A percentile compares a stretch with the other conserved stretches of the same genome.
These are phyloP conservation scores for Leucozona laternaria DNA, from an alignment of 2,888 invertebrate species.

Conservation along the genomic window DNA sequence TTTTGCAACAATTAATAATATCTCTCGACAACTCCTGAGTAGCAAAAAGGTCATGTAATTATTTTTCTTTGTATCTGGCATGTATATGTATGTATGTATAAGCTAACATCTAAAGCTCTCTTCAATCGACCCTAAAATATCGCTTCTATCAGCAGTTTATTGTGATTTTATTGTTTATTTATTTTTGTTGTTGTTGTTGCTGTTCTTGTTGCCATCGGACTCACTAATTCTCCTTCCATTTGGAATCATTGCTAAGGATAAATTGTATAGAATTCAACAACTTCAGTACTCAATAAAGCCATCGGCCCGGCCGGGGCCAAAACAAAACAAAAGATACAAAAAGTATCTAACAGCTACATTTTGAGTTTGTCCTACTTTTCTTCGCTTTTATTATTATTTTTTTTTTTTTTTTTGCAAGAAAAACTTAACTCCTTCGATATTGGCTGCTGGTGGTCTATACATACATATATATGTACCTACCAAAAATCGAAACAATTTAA, in stretches of 20 bases:
- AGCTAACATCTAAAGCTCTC: neutral
- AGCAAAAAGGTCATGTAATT: conserved; percentile 51
- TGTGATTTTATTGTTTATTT: conserved; percentile 40
- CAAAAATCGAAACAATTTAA: conserved; percentile 33
- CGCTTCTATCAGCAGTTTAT: conserved; percentile 16
- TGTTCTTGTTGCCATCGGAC: neutral
- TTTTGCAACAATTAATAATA: conserved; percentile 66
- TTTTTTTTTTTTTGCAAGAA: neutral
- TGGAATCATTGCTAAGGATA: conserved; percentile 26
- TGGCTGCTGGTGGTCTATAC: conserved; percentile 31
- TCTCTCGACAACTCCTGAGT: conserved; percentile 37
- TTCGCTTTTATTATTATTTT: neutral
- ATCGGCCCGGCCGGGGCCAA: neutral
- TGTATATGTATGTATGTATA: too few relatives aligned
- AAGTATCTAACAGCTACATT: conserved; percentile 24
- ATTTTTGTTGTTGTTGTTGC: conserved; percentile 4
- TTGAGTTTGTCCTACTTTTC: conserved; percentile 47
- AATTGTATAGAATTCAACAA: conserved; percentile 26
- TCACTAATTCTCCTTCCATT: neutral
- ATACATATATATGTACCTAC: conserved; percentile 30
- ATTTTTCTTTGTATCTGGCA: conserved; percentile 29
- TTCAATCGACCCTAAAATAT: conserved; percentile 15
- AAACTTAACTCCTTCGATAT: conserved; percentile 9
- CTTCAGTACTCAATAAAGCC: conserved; percentile 38
- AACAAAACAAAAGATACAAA: conserved; percentile 9